A percentile compares a stretch with the other conserved stretches of the same genome.
These are phyloP conservation scores for Hydrolagus affinis DNA, from an alignment of 2,113 vertebrate genomes.

Conservation along the genomic window DNA sequence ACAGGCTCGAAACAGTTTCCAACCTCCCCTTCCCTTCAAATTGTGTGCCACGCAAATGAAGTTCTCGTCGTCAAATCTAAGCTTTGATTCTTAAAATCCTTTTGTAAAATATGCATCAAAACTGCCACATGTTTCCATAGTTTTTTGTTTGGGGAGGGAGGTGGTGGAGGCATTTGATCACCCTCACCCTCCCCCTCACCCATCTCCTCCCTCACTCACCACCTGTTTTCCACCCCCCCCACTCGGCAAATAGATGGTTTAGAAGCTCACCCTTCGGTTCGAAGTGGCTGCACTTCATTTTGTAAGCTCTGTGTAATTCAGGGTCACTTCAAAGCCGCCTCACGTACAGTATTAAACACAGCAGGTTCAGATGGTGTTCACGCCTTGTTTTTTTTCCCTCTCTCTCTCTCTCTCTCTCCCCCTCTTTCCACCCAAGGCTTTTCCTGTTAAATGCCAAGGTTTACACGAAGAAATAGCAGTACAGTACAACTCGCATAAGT, in stretches of 20 bases:
- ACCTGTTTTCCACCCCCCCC: too few relatives aligned
- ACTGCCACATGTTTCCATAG: too few relatives aligned
- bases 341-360: conserved; percentile 22
- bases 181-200: too few relatives aligned
- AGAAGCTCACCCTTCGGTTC: neutral
- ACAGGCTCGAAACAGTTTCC: neutral
- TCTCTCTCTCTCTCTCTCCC: too few relatives aligned
- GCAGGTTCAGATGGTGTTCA: neutral
- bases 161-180: too few relatives aligned
- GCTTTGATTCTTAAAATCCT: neutral
- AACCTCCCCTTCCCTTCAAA: neutral
- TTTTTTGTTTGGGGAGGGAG: too few relatives aligned
- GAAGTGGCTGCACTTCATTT: neutral
- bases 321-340: neutral
- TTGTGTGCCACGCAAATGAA: neutral
- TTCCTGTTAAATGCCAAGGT: neutral
- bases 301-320: neutral
- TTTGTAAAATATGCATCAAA: neutral
- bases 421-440: neutral
- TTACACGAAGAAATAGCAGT: too few relatives aligned
- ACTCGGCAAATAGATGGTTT: too few relatives aligned
- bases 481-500: too few relatives aligned
- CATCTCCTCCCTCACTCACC: too few relatives aligned
- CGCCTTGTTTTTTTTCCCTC: neutral
- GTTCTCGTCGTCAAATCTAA: neutral